Percentiles rank a stretch among this genome's conserved stretches.
Conservation (phyloP, 2,113 vertebrate species). For the Oncorhynchus masou region DNA sequence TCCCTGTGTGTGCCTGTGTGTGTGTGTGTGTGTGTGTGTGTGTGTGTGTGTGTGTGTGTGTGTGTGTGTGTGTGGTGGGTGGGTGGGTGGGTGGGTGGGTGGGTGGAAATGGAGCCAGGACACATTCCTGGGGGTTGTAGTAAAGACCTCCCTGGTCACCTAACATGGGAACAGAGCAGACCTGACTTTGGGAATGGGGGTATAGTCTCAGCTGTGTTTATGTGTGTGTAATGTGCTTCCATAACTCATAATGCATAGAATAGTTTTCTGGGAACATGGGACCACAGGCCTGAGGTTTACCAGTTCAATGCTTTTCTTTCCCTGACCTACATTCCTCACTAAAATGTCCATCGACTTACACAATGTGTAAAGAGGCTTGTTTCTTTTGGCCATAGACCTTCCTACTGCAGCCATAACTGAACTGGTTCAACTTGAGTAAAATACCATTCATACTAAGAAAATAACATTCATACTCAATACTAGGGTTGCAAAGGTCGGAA, state of each 20-base stretch:
- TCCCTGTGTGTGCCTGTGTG: constrained; percentile 39
- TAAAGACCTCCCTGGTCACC: not conserved
- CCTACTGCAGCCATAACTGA: constrained; percentile 5
- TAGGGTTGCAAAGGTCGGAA: too few species aligned
- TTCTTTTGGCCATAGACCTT: constrained; percentile 29
- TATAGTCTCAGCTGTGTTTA: constrained; percentile 6
- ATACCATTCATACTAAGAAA: not conserved
- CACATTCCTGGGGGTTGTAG: constrained; percentile 41
- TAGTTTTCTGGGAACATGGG: constrained; percentile 55
- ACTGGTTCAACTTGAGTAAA: constrained; percentile 33
- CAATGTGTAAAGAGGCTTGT: constrained; percentile 45
- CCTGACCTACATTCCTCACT: constrained; percentile 71
- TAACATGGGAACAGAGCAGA: constrained; percentile 35
- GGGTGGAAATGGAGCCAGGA: constrained; percentile 24
- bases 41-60: too few species aligned
- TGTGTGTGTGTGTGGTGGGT: too few species aligned
- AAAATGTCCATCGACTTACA: constrained; percentile 55
- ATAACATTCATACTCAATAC: too few species aligned
- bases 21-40: constrained; percentile 31
- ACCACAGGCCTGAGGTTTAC: constrained; percentile 58
- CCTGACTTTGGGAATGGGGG: not conserved
- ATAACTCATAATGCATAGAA: constrained; percentile 34
- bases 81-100: constrained; percentile 26
- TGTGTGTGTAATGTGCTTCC: constrained; percentile 3
- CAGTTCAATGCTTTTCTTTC: constrained; percentile 61